phyloP scores from a whole-genome alignment of 2,888 invertebrate species.

The Parnassius mnemosyne region DNA sequence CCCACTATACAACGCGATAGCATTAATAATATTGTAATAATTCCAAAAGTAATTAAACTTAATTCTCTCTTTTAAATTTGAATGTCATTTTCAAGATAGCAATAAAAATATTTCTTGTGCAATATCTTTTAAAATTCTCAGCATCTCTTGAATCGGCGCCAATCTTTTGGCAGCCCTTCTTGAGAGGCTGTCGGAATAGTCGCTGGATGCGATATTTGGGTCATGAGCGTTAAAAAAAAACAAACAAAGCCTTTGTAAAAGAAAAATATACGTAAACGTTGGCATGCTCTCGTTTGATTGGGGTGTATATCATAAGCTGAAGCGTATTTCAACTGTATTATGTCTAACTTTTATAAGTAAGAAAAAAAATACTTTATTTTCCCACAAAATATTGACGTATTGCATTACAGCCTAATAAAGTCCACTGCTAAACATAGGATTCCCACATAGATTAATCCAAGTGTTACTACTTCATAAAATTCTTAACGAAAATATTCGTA shows the following conservation, averaged over 20 bases:
- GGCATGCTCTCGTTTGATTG: conserved; percentile 4
- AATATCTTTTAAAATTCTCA: neutral
- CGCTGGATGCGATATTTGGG: conserved; percentile 14
- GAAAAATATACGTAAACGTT: conserved; percentile 11
- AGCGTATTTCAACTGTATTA: conserved; percentile 4
- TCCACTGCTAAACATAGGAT: too few species aligned
- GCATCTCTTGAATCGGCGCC: conserved; percentile 11
- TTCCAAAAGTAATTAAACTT: neutral
- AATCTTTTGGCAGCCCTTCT: conserved; percentile 9
- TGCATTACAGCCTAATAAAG: too few species aligned
- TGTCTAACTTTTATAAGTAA: too few species aligned
- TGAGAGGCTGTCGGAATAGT: conserved; percentile 11
- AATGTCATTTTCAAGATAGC: too few species aligned
- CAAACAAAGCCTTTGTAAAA: conserved; percentile 10
- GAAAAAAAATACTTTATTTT: too few species aligned
- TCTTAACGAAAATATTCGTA: too few species aligned
- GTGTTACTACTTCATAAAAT: too few species aligned
- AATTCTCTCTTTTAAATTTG: neutral
- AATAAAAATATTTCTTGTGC: too few species aligned
- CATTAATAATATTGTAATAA: neutral
- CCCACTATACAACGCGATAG: too few species aligned
- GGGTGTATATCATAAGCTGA: conserved; percentile 6
- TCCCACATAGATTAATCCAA: too few species aligned
- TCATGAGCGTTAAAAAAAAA: conserved; percentile 19
- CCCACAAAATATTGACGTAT: too few species aligned